Conservation (phyloP, 2,797 vertebrate species). For the Tiaroga cobitis region DNA sequence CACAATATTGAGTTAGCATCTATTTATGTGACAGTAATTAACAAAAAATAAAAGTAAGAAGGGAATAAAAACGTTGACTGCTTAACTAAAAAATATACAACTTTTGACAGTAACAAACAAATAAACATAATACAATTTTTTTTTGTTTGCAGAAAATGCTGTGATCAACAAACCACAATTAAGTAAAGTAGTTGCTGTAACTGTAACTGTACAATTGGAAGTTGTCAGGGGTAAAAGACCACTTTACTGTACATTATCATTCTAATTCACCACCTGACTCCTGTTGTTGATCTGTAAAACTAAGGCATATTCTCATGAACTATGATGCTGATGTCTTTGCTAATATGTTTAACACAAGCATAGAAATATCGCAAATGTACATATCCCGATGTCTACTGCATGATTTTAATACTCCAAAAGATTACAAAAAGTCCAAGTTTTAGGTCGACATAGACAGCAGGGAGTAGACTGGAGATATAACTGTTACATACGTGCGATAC, state of each 20-base stretch:
- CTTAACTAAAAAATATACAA: not conserved
- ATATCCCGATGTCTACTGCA: no score
- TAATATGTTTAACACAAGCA: not conserved
- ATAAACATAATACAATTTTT: not conserved
- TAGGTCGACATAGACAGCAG: not conserved
- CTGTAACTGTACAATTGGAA: not conserved
- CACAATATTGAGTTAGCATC: not conserved
- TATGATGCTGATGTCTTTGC: not conserved
- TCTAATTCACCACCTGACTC: not conserved
- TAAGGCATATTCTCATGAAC: not conserved
- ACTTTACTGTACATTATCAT: not conserved
- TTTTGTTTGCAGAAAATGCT: no score
- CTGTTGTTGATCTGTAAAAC: not conserved
- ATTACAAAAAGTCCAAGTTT: not conserved
- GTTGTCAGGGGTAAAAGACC: not conserved
- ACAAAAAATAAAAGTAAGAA: not conserved
- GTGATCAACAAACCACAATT: no score
- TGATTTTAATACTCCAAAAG: not conserved
- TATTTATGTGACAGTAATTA: not conserved
- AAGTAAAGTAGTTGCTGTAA: not conserved
- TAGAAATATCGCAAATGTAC: not conserved
- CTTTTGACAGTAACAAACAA: not conserved
- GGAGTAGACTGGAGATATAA: not conserved
- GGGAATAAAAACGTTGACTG: not conserved
- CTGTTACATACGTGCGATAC: not conserved